A percentile compares a stretch with the other conserved stretches of the same genome.
phyloP scores from a whole-genome alignment of 2,113 vertebrate species.

The Tenebrosternarchus preto region DNA sequence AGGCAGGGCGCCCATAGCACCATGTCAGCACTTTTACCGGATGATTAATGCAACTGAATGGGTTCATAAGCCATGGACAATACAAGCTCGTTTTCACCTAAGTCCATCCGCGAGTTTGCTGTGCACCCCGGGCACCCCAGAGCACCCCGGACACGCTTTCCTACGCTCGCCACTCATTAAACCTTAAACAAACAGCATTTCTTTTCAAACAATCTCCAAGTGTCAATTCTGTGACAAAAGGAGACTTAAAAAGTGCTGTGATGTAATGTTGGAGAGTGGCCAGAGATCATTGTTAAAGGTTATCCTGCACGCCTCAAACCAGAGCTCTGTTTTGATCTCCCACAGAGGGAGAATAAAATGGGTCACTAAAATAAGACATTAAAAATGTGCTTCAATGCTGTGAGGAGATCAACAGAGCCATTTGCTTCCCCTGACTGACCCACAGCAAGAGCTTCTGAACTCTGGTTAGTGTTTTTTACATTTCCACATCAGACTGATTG shows the following conservation, averaged over 20 bases:
- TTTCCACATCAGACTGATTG: neutral
- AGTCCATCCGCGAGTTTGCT: slow-evolving; percentile 66
- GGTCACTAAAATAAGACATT: slow-evolving; percentile 55
- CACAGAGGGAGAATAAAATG: slow-evolving; percentile 54
- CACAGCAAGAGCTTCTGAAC: slow-evolving; percentile 12
- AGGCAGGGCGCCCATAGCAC: slow-evolving; percentile 95
- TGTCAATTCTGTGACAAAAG: neutral
- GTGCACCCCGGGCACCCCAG: slow-evolving; percentile 32
- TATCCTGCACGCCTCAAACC: slow-evolving; percentile 51
- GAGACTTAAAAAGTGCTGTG: slow-evolving; percentile 4
- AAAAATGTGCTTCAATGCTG: slow-evolving; percentile 51
- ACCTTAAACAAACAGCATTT: slow-evolving; percentile 24
- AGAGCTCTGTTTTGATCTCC: slow-evolving; percentile 50
- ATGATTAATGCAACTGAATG: slow-evolving; percentile 99
- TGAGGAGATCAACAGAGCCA: slow-evolving; percentile 44
- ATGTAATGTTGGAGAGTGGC: slow-evolving; percentile 24
- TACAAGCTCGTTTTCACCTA: slow-evolving; percentile 86
- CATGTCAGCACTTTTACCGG: slow-evolving; percentile 96
- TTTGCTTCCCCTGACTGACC: slow-evolving; percentile 39
- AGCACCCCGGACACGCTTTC: slow-evolving; percentile 25
- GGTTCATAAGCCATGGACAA: slow-evolving; percentile 95
- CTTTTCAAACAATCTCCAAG: neutral
- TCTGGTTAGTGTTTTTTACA: slow-evolving; percentile 10
- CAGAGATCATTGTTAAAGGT: slow-evolving; percentile 44
- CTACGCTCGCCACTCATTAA: slow-evolving; percentile 23